phyloP scores from a whole-genome alignment of 2,797 vertebrate genomes.

The Artibeus jamaicensis region DNA sequence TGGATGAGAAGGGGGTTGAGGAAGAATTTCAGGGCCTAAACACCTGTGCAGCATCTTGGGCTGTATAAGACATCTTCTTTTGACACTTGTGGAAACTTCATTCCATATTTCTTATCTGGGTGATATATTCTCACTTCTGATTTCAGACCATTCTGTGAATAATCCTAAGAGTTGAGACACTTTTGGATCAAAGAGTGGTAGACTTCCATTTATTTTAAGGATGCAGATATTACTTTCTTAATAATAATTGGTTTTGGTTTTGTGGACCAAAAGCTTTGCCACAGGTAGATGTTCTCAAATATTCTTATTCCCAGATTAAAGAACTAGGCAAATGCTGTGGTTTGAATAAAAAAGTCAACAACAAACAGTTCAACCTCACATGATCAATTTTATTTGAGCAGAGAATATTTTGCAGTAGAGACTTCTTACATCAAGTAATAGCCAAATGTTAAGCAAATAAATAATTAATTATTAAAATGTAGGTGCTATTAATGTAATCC shows the following conservation, averaged over 20 bases:
- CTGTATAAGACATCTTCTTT: not conserved
- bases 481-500: constrained; percentile 45
- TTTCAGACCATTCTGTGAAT: not conserved
- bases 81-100: not conserved
- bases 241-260: not conserved
- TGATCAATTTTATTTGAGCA: constrained; percentile 69
- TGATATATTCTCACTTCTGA: not conserved
- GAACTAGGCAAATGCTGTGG: not conserved
- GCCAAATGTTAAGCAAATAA: constrained; percentile 67
- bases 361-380: not conserved
- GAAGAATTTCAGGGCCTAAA: not conserved
- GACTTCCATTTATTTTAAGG: not conserved
- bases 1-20: not conserved
- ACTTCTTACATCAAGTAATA: constrained; percentile 62
- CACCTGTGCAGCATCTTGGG: not conserved
- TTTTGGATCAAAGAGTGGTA: not conserved
- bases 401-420: constrained; percentile 71
- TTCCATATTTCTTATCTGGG: not conserved
- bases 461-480: constrained; percentile 70
- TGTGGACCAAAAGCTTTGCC: not conserved
- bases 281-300: not conserved
- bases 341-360: constrained; percentile 25
- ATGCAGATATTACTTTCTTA: not conserved
- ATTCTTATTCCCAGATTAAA: not conserved
- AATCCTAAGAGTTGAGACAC: not conserved